These are phyloP conservation scores for Bucorvus abyssinicus DNA, from an alignment of 2,797 vertebrate genomes.

Conservation along the genomic window DNA sequence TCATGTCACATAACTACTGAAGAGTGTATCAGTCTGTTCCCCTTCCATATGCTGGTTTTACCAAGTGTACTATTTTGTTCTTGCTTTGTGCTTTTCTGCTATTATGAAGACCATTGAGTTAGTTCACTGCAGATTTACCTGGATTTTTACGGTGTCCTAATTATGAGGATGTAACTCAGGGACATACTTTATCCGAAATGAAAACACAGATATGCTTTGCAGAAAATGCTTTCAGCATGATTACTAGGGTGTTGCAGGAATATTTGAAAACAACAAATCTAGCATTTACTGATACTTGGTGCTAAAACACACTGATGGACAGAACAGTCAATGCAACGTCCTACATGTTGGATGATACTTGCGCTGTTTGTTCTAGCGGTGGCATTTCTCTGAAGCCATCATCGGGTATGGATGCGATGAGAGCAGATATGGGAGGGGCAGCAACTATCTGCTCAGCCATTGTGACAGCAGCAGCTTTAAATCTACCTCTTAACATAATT, in stretches of 20 bases:
- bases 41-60: neutral
- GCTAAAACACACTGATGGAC: neutral
- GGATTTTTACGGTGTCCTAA: neutral
- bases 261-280: neutral
- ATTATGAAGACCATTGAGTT: neutral
- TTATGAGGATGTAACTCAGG: neutral
- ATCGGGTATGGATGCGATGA: conserved; percentile 93
- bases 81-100: neutral
- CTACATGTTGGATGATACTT: neutral
- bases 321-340: neutral
- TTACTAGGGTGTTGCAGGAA: neutral
- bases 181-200: neutral
- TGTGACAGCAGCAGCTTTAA: conserved; percentile 88
- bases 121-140: neutral
- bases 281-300: neutral
- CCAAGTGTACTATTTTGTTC: neutral
- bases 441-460: conserved; percentile 91
- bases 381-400: conserved; percentile 97
- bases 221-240: neutral
- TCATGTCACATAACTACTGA: neutral
- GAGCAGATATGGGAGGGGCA: conserved; percentile 97
- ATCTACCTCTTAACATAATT: conserved; percentile 89
- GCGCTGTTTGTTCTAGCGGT: conserved; percentile 76
- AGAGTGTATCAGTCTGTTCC: neutral
- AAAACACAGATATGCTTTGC: neutral